phyloP scores from a whole-genome alignment of 2,797 vertebrate genomes.

The Sebastes itinus region DNA sequence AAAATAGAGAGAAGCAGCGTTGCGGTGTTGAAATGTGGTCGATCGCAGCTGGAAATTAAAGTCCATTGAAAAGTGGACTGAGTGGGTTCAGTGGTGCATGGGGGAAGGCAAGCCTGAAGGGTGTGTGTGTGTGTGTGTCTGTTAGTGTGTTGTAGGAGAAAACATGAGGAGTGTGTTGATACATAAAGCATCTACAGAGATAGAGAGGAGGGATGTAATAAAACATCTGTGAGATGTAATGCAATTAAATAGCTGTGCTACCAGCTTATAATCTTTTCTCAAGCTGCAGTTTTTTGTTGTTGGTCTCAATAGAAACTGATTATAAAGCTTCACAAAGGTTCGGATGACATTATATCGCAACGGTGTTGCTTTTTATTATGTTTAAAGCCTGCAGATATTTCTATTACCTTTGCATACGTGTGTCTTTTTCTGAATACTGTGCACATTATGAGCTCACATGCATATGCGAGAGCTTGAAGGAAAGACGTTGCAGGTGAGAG shows the following conservation, averaged over 20 bases:
- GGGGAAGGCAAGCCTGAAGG: constrained; percentile 44
- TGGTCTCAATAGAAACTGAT: neutral
- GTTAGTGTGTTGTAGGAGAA: constrained; percentile 15
- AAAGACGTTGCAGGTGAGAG: constrained; percentile 30
- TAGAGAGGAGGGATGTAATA: constrained; percentile 3
- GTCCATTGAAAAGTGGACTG: constrained; percentile 67
- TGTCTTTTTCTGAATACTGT: neutral
- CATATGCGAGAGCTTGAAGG: constrained; percentile 1
- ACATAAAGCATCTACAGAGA: constrained; percentile 20
- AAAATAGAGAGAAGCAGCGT: constrained; percentile 57
- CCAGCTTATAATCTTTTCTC: constrained; percentile 6
- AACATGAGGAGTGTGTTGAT: constrained; percentile 3
- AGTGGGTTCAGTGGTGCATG: constrained; percentile 57
- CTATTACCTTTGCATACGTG: neutral
- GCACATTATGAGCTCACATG: neutral
- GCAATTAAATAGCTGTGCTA: neutral
- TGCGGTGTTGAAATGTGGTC: constrained; percentile 58
- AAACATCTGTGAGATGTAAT: constrained; percentile 2
- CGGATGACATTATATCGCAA: constrained; percentile 5
- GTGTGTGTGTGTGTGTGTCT: constrained; percentile 6
- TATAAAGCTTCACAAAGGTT: constrained; percentile 6
- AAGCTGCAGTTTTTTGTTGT: neutral
- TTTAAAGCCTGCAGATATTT: constrained; percentile 12
- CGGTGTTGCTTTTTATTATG: constrained; percentile 29
- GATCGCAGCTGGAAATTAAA: constrained; percentile 70